Base-by-base conservation (phyloP, 2,888 invertebrate species). In the Drosophila colorata region DNA sequence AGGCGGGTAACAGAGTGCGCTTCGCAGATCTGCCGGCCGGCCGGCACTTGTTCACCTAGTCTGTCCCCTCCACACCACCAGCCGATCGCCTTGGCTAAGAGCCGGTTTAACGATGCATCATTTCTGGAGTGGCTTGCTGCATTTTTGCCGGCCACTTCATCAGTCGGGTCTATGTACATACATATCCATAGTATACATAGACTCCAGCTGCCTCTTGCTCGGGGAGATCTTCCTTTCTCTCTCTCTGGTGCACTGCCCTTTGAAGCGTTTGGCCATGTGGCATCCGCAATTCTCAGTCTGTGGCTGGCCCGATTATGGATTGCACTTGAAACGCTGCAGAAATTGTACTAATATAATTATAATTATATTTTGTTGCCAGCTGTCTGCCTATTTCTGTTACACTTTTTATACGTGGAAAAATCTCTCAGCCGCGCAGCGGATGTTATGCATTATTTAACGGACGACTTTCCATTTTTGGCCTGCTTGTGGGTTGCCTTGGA, bases 81-180 rank as follows among this genome's bases (percentile, higher is more conserved):
- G 46, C 49, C 40, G 51, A 35, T 35, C 31, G 43, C 63, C 56
- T 67, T 66, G 59, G 64, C 66, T 60, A 60, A 46, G 75, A 82
- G 82, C 82, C 84, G 84, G 84, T 83, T 87, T 84, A 69, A 40
- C 64, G 66, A 51, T 71, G 74, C 76, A 68, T 64, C 69, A 73
- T 74, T 80, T 67, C 78, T 83, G 52, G 52, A 78, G 80, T 80
- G 74, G 66, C 76, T 73, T 69, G 78, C 66, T 76, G 81, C 87
- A 77, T 64, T 83, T 77, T 66, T 80, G 78, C 83, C 80, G 86
- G 70, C 70, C 71, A 78, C 78, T 78, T 67, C 67, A 77, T 52
- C 68, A 70, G 28, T 28, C 9, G 28, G 9, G 28, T 40, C 28
- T 46, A 23, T 47, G 44, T 41, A 8, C 52, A 51, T 53, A 38